Evolutionary conservation across 2,888 invertebrate species (phyloP), one percentile per base, ranked within the genome.

Genomic region (Pilophorus perplexus): DNA sequence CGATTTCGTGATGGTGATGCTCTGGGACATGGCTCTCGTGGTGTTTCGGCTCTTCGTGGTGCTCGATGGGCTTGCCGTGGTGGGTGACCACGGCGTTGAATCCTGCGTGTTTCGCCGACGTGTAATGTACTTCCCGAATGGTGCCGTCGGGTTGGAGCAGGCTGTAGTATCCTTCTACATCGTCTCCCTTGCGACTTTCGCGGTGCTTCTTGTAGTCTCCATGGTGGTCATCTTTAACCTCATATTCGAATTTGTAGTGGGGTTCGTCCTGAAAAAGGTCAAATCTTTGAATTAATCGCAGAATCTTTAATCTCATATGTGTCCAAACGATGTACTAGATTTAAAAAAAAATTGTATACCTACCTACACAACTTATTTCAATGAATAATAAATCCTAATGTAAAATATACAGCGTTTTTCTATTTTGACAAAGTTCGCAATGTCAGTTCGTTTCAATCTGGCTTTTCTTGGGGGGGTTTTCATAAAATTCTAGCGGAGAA

Each of bases 1-100:
- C 38, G 6, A 18, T 16, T 20, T 59, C 59, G 8, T 37, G 37
- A 42, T 59, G 40, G 14, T 59, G 40, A n/a, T 59, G 40, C 5
- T 40, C 8, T 22, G 40, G 42, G n/a, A 42, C 22, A 16, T 59
- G 55, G n/a, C n/a, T n/a, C 25, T 54, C 25, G 23, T 54, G 27
- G 18, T 54, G 54, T 5, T 54, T 2, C 38, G 33, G 20, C 16
- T 60, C 60, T 12, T 60, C 25, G 25, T 38, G 60, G 10, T 18
- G 5, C 28, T 60, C 44, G 42, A 44, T 44, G 14, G 64, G 64
- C 16, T 64, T 48, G 28, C 67, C 67, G 46, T 38, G 33, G 27
- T 64, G 54, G 28, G 55, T 55, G 18, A 67, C 67, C 25, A 67
- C 67, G 14, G 67, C 67, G 55, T 67, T 67, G 64, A 67, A 67